Percentiles rank a stretch among this genome's conserved stretches.
Evolutionary conservation across 2,113 vertebrate genomes (phyloP).

Genomic region (Oryctolagus cuniculus): mOryCun1.1 NC_091453.1:78071501-78072000

Average conservation of each 20-base stretch:
- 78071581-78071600: too few relatives aligned
- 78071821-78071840: background rate
- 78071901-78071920: background rate
- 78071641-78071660: constrained; percentile 19
- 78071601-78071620: background rate
- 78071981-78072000: background rate
- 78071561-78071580: too few relatives aligned
- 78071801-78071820: background rate
- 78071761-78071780: background rate
- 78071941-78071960: background rate
- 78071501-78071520: too few relatives aligned
- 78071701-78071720: background rate
- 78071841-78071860: constrained; percentile 5
- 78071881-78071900: constrained; percentile 2
- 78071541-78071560: too few relatives aligned
- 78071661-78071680: background rate
- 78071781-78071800: background rate
- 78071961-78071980: background rate
- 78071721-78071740: background rate
- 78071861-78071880: constrained; percentile 10
- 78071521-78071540: too few relatives aligned
- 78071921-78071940: constrained; percentile 10
- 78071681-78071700: background rate
- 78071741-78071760: background rate
- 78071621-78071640: background rate